Evolutionary conservation across 2,797 vertebrate genomes (phyloP).

Genomic region (Poliocrania exsul): DNA sequence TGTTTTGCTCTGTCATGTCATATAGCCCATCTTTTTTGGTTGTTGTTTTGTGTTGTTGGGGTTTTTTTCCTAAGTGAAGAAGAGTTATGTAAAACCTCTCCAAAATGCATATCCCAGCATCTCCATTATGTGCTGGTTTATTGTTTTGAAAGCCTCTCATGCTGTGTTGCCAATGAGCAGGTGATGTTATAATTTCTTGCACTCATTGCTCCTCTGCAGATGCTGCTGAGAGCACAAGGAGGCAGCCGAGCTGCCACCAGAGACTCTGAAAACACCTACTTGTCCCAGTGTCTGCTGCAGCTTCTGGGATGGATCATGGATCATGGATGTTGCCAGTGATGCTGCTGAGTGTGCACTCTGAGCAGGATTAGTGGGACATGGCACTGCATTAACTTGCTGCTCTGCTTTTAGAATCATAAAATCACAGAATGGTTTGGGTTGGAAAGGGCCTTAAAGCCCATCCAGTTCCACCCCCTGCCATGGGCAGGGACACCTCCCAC

Average conservation of each 20-base stretch:
- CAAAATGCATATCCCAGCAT: neutral
- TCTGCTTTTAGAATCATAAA: neutral
- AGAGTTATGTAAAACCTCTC: neutral
- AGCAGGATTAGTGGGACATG: neutral
- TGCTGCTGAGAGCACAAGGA: neutral
- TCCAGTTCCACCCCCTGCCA: neutral
- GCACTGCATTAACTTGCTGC: neutral
- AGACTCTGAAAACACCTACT: neutral
- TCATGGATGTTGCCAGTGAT: neutral
- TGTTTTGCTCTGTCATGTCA: neutral
- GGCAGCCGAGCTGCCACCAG: neutral
- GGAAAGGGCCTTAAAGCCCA: neutral
- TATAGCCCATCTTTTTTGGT: neutral
- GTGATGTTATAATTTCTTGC: neutral
- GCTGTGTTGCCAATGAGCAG: neutral
- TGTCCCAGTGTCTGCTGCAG: neutral
- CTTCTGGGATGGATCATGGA: neutral
- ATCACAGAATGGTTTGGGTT: neutral
- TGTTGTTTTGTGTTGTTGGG: rapidly evolving
- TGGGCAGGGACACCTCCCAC: neutral
- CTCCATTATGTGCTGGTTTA: neutral
- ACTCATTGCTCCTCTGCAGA: neutral
- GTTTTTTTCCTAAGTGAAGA: neutral
- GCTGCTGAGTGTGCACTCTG: neutral
- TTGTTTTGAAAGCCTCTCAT: neutral